phyloP scores from a whole-genome alignment of 2,888 invertebrate genomes.

The Lypha dubia region DNA sequence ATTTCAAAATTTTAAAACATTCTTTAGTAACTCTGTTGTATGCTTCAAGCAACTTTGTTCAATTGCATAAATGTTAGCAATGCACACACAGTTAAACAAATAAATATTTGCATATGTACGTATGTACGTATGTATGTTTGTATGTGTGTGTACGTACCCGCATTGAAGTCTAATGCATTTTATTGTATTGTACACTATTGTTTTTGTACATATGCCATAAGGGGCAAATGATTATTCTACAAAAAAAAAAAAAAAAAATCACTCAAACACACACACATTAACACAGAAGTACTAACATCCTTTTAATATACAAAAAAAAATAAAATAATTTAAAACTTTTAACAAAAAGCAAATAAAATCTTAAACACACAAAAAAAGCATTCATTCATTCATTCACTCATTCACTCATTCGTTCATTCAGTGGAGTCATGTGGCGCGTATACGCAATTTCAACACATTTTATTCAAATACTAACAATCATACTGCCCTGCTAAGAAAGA shows the following conservation, averaged over 20 bases:
- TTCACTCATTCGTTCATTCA: too few relatives aligned
- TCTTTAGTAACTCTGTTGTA: neutral
- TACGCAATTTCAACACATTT: slow-evolving; percentile 52
- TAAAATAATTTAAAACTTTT: neutral
- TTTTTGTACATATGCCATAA: neutral
- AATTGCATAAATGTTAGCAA: slow-evolving; percentile 13
- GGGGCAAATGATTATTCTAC: slow-evolving; percentile 3
- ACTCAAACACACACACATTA: slow-evolving; percentile 15
- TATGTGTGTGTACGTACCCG: neutral
- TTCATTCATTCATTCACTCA: too few relatives aligned
- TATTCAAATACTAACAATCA: slow-evolving; percentile 2
- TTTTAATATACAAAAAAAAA: slow-evolving; percentile 4
- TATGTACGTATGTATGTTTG: too few relatives aligned
- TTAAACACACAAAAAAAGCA: neutral
- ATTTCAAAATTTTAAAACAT: too few relatives aligned
- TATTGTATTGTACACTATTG: slow-evolving; percentile 21
- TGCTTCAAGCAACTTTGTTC: neutral
- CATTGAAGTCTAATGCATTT: slow-evolving; percentile 39
- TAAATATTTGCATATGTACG: too few relatives aligned
- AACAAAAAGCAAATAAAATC: neutral
- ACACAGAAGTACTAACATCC: too few relatives aligned
- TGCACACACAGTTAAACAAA: neutral
- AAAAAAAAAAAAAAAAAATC: too few relatives aligned
- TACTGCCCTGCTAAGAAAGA: too few relatives aligned
- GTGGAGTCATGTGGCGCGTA: slow-evolving; percentile 58